phyloP scores from a whole-genome alignment of 1,140 invertebrate genomes.

The Rhagoletis zephyria region DNA sequence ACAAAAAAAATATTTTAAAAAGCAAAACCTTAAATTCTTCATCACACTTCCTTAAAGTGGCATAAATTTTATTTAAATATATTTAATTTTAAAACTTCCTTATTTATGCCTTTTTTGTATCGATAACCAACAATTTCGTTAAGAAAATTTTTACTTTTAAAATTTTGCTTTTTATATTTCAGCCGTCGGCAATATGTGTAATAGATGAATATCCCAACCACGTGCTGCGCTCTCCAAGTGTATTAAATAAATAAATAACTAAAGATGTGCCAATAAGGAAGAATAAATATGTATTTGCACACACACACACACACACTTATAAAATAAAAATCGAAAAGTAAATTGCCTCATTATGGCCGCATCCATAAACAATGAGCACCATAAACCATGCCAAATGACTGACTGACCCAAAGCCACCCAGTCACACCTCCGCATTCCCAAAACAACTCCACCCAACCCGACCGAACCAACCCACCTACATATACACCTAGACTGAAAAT shows the following conservation, averaged over 20 bases:
- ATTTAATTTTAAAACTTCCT: not conserved
- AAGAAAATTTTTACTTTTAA: not conserved
- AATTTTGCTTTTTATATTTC: not conserved
- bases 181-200: not conserved
- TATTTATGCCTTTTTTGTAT: not conserved
- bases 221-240: not conserved
- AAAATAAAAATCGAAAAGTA: constrained; percentile 31
- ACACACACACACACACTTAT: not conserved
- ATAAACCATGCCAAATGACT: constrained; percentile 39
- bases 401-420: constrained; percentile 1
- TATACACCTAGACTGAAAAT: not conserved
- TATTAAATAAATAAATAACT: constrained; percentile 51
- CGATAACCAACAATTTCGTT: not conserved
- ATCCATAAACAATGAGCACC: constrained; percentile 45
- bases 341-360: constrained; percentile 45
- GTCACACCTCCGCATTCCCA: not conserved
- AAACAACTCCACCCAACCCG: no score
- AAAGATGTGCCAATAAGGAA: not conserved
- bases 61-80: not conserved
- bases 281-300: not conserved
- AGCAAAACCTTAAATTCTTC: no score
- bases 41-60: no score
- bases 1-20: no score
- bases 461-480: not conserved
- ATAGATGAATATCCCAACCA: not conserved